phyloP scores from a whole-genome alignment of 1,140 invertebrate species.

The Paramacrobiotus metropolitanus region DNA sequence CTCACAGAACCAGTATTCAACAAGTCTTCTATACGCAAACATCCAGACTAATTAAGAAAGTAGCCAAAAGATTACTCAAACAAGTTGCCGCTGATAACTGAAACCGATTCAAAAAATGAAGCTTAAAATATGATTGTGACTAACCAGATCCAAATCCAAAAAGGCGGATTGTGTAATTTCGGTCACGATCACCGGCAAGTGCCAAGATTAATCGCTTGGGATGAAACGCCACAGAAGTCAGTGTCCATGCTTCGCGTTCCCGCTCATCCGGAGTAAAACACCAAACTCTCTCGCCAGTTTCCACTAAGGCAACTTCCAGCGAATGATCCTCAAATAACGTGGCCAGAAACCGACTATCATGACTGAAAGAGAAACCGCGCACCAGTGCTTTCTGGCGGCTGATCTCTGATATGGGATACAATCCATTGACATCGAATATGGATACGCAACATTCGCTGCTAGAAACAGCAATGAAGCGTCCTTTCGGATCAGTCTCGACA shows the following conservation, averaged over 20 bases:
- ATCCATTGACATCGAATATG: neutral
- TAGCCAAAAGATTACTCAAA: too few relatives aligned
- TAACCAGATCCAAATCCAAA: neutral
- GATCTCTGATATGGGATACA: neutral
- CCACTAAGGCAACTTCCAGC: neutral
- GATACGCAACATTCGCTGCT: neutral
- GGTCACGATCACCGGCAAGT: neutral
- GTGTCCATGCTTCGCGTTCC: neutral
- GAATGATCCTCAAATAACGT: neutral
- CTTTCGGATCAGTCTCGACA: neutral
- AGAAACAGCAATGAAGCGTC: neutral
- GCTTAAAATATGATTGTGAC: too few relatives aligned
- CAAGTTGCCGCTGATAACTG: too few relatives aligned
- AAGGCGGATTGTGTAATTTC: neutral
- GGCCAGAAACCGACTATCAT: neutral
- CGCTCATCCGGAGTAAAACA: neutral
- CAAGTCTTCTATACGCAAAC: too few relatives aligned
- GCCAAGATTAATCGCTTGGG: neutral
- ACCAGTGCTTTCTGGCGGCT: neutral
- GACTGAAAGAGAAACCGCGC: neutral
- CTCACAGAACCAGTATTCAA: too few relatives aligned
- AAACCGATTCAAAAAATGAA: too few relatives aligned
- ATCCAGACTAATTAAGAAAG: too few relatives aligned
- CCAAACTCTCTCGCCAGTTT: conserved; percentile 1
- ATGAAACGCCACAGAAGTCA: neutral